Evolutionary conservation across 30 jellyfish, hydroid and myxozoan species (phyloP), one percentile per base, ranked within the genome.

Genomic region (Pseudorhiza aurosa): DNA sequence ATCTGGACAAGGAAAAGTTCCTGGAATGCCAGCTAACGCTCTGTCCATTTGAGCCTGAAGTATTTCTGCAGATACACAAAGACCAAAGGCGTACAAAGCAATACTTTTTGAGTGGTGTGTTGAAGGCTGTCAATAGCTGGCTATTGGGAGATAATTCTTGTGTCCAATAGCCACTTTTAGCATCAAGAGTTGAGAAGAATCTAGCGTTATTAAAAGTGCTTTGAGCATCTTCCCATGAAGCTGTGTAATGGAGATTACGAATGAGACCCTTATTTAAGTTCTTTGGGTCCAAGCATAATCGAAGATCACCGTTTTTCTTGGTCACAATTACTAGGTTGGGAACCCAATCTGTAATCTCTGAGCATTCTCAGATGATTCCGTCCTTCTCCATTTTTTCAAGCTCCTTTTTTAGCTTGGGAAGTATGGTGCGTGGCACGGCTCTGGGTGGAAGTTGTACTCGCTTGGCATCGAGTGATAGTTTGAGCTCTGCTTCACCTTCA

Each of bases 191-290:
- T 24, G 87, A 73, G 87, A 51, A 73, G 58, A 6, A 73, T 30
- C 58, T 32, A 33, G 58, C 87, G 25, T 33, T 53, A 19, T 47
- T 31, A 73, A 73, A 73, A 35, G 82, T 73, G 59, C 58, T 36
- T 51, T 73, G 87, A 30, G 80, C 84, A 73, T 73, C 87, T 31
- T 73, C 81, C 87, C 80, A 73, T 24, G 81, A 46, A 19, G 80
- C 87, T 24, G 87, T 73, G 87, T 50, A 73, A 30, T 73, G 81
- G 36, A 49, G 33, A 8, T 73, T 46, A 25, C 81, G 58, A 27
- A 51, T 33, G 18, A 73, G 80, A 33, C 49, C 39, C 50, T 73
- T 73, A 43, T 73, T 47, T 22, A 73, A 15, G 49, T 73, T 73
- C 40, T 51, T 49, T 11, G 87, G 87, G 47, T 73, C 87, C 58